phyloP scores from a whole-genome alignment of 2,113 vertebrate species.

The Mirza zaza region DNA sequence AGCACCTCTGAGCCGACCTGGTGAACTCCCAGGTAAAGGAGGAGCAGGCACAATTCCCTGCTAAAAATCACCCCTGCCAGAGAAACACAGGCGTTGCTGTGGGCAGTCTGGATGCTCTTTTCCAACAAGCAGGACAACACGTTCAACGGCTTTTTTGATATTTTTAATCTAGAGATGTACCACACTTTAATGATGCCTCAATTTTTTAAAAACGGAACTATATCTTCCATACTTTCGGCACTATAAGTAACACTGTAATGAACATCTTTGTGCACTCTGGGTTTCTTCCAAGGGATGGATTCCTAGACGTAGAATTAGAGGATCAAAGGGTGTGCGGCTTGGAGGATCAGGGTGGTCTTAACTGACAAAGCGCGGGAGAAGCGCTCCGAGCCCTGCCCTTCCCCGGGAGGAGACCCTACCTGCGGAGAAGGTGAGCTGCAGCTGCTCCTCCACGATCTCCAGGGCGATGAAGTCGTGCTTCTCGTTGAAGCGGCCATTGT shows the following conservation, averaged over 20 bases:
- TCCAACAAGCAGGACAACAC: rapidly evolving
- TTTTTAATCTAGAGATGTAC: rapidly evolving
- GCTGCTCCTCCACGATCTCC: slow-evolving; percentile 96
- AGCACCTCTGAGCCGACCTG: too few relatives aligned
- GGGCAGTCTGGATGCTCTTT: rapidly evolving
- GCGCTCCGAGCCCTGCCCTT: rapidly evolving
- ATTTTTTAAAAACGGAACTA: rapidly evolving
- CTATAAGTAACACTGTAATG: rapidly evolving
- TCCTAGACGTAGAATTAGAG: rapidly evolving
- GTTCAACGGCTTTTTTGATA: rapidly evolving
- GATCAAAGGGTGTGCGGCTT: rapidly evolving
- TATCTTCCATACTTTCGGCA: rapidly evolving
- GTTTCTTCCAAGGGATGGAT: rapidly evolving
- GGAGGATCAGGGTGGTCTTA: rapidly evolving
- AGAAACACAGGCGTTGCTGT: rapidly evolving
- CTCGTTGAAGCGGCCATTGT: slow-evolving; percentile 97
- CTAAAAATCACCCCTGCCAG: not conserved
- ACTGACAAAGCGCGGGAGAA: rapidly evolving
- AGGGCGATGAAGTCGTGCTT: slow-evolving; percentile 98
- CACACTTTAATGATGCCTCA: rapidly evolving
- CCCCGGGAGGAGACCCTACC: slow-evolving; percentile 79
- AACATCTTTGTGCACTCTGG: rapidly evolving
- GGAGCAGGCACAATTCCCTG: not conserved
- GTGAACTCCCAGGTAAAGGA: too few relatives aligned
- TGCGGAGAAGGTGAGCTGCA: slow-evolving; percentile 98